phyloP scores from a whole-genome alignment of 2,888 invertebrate genomes.

The Leptopilina myrica region DNA sequence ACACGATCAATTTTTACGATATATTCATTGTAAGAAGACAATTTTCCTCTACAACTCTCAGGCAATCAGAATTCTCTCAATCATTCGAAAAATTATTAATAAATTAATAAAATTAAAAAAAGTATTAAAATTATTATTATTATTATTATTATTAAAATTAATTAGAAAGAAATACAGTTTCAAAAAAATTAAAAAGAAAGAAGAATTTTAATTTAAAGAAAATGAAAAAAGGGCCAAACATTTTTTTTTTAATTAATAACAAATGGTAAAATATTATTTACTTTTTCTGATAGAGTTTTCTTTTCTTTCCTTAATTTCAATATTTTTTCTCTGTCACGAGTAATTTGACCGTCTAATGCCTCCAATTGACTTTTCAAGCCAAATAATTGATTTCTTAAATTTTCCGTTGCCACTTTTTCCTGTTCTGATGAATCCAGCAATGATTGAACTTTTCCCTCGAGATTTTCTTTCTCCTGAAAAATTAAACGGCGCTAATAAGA shows the following conservation, averaged over 20 bases:
- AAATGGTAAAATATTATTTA: conserved; percentile 38
- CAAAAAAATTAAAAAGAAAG: too few species aligned
- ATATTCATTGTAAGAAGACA: neutral
- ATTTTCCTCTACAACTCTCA: neutral
- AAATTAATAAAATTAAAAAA: neutral
- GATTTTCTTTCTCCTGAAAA: conserved; percentile 67
- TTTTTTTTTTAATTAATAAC: neutral
- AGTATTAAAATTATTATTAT: neutral
- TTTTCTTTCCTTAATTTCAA: conserved; percentile 72
- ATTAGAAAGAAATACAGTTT: too few species aligned
- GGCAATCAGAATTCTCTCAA: neutral
- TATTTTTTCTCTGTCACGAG: conserved; percentile 72
- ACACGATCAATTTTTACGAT: conserved; percentile 30
- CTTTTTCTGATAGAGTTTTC: conserved; percentile 71
- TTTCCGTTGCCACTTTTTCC: conserved; percentile 64
- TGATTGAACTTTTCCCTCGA: conserved; percentile 60
- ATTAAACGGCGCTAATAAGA: too few species aligned
- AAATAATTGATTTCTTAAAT: conserved; percentile 70
- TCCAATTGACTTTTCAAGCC: conserved; percentile 64
- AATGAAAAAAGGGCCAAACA: too few species aligned
- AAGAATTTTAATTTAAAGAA: too few species aligned
- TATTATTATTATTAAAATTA: too few species aligned
- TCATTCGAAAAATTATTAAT: too few species aligned
- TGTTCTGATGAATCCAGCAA: conserved; percentile 63
- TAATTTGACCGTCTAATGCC: conserved; percentile 69